Conservation (phyloP, 1,140 invertebrate species). For the Macrotrachela quadricornifera region DNA sequence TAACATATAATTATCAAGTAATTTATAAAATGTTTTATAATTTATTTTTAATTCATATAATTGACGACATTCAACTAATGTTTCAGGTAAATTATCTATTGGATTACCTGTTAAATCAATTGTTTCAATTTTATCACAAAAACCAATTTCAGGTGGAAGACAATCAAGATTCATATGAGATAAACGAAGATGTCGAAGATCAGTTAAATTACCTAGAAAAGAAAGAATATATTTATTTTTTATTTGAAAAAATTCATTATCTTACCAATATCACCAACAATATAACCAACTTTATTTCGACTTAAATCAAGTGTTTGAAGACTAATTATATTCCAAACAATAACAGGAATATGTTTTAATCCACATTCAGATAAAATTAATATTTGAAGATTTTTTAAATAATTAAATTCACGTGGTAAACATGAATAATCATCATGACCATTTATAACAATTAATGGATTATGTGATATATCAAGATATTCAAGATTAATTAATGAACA, state of each 20-base stretch:
- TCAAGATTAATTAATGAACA: constrained; percentile 16
- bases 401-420: constrained; percentile 19
- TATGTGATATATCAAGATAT: constrained; percentile 23
- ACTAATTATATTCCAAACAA: constrained; percentile 17
- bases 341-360: constrained; percentile 22
- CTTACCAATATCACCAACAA: constrained; percentile 22
- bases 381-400: constrained; percentile 17
- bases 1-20: constrained; percentile 24
- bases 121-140: constrained; percentile 25
- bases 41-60: constrained; percentile 20
- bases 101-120: constrained; percentile 26
- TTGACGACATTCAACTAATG: constrained; percentile 20
- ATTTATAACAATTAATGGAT: constrained; percentile 20
- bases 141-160: constrained; percentile 26
- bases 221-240: too few relatives aligned
- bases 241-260: too few relatives aligned
- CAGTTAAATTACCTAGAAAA: constrained; percentile 10
- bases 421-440: constrained; percentile 18
- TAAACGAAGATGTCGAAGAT: constrained; percentile 19
- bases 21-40: constrained; percentile 21
- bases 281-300: constrained; percentile 23
- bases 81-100: constrained; percentile 26
- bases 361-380: constrained; percentile 27
- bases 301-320: constrained; percentile 21
- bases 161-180: constrained; percentile 25